Evolutionary conservation across 2,113 vertebrate genomes (phyloP), one percentile per base, ranked within the genome.

Genomic region (Athene noctua): DNA sequence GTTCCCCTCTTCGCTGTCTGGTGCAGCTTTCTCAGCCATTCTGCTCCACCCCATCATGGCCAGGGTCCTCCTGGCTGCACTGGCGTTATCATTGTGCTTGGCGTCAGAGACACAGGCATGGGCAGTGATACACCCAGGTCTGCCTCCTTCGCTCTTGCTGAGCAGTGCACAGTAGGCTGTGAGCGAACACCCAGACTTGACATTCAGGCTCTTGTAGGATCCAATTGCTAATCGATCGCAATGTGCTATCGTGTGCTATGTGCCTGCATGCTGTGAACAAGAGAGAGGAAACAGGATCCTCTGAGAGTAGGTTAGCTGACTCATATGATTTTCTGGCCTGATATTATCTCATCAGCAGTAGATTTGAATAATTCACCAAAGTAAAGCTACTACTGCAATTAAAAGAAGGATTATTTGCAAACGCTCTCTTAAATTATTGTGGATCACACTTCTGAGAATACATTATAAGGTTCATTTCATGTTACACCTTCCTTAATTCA

Each of bases 71-170:
- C 25, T 57, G 27, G 36, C 52, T 79, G 36, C 67, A 42, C 5
- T 80, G 72, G 14, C 0, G 0, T 22, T 71, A 21, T 11, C 2
- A 1, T 32, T 59, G 8, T 55, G 59, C 71, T 52, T 4, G 6
- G 22, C 0, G 0, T 34, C 34, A n/a, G 40, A 19, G 30, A 13
- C 0, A 2, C 3, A 47, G 42, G 14, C 26, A 19, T 0, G 1
- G 51, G 11, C 44, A 36, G 18, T 2, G 25, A 46, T 18, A 19
- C 0, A 0, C 13, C 25, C 6, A 3, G 14, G 40, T 84, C 32
- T 65, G n/a, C 30, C 1, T 1, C 25, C 30, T 74, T 49, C 4
- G 1, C 34, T 67, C 22, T 44, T 0, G 0, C 38, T 42, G 54
- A 59, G 11, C 12, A 38, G 34, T 49, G 10, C 62, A 66, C 29